Evolutionary conservation across 2,797 vertebrate species (phyloP).

Genomic region (Parambassis ranga): DNA sequence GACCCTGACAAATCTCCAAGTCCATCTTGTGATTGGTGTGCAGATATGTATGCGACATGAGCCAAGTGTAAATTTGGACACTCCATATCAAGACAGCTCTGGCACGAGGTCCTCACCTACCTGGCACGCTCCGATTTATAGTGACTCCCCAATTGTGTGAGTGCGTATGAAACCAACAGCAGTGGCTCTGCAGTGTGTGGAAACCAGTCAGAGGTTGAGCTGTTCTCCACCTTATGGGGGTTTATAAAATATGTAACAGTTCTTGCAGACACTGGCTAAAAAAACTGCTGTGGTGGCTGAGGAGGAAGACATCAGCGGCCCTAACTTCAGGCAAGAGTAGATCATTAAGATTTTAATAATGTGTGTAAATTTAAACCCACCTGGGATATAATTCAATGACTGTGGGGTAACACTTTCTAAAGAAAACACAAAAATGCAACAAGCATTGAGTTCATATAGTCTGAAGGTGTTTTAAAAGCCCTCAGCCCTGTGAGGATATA

Average conservation of each 20-base stretch:
- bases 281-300: neutral
- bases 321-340: constrained; percentile 40
- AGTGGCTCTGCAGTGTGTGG: no score
- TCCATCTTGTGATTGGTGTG: constrained; percentile 46
- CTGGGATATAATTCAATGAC: constrained; percentile 32
- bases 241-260: constrained; percentile 52
- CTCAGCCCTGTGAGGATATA: no score
- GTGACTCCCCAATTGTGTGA: constrained; percentile 13
- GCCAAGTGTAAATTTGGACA: constrained; percentile 64
- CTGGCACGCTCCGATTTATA: constrained; percentile 22
- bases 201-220: constrained; percentile 22
- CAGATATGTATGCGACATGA: constrained; percentile 33
- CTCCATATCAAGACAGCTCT: constrained; percentile 42
- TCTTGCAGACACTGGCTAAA: constrained; percentile 15
- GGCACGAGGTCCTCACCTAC: constrained; percentile 34
- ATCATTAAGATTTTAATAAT: constrained; percentile 63
- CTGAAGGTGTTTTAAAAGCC: no score
- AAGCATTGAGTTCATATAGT: no score
- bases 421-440: no score
- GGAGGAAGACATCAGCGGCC: neutral
- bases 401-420: no score
- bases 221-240: constrained; percentile 6
- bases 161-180: neutral
- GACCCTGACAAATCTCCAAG: constrained; percentile 42
- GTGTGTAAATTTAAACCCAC: constrained; percentile 49